Evolutionary conservation across 2,888 invertebrate genomes (phyloP).

Genomic region (Clistopyga incitator): DNA sequence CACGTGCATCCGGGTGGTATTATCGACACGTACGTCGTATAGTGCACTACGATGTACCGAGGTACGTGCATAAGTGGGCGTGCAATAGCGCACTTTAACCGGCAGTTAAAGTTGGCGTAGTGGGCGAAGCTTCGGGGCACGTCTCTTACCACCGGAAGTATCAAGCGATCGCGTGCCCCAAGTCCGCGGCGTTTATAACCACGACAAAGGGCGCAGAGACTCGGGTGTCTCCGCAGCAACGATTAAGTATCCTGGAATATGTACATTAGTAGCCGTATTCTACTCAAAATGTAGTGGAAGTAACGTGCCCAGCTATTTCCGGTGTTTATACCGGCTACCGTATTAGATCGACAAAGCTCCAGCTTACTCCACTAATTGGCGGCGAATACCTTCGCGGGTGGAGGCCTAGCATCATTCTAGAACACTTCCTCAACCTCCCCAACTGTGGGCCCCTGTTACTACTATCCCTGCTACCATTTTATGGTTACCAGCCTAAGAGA

Average conservation of each 20-base stretch:
- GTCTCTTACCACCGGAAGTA: constrained; percentile 58
- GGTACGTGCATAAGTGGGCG: constrained; percentile 28
- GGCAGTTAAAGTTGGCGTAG: constrained; percentile 29
- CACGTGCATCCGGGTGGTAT: constrained; percentile 27
- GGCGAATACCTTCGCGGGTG: constrained; percentile 57
- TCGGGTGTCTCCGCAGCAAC: constrained; percentile 57
- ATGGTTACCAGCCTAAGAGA: constrained; percentile 48
- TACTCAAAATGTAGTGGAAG: constrained; percentile 35
- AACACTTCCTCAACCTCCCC: constrained; percentile 40
- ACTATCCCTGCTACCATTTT: constrained; percentile 49
- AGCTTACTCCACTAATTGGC: constrained; percentile 65
- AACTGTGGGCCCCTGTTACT: constrained; percentile 34
- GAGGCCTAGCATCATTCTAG: constrained; percentile 38
- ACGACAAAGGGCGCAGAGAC: constrained; percentile 58
- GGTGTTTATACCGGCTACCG: constrained; percentile 34
- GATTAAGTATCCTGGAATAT: constrained; percentile 54
- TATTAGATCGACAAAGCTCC: constrained; percentile 61
- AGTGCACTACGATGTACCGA: constrained; percentile 33
- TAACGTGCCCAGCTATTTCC: constrained; percentile 57
- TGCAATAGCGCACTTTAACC: constrained; percentile 34
- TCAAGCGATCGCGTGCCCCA: constrained; percentile 65
- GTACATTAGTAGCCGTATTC: constrained; percentile 50
- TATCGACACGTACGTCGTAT: constrained; percentile 44
- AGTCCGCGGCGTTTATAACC: constrained; percentile 57
- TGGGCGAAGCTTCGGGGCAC: constrained; percentile 28